Percentiles rank a stretch among this genome's conserved stretches.
Evolutionary conservation across 2,888 invertebrate species (phyloP).

Genomic region (Luffia ferchaultella): DNA sequence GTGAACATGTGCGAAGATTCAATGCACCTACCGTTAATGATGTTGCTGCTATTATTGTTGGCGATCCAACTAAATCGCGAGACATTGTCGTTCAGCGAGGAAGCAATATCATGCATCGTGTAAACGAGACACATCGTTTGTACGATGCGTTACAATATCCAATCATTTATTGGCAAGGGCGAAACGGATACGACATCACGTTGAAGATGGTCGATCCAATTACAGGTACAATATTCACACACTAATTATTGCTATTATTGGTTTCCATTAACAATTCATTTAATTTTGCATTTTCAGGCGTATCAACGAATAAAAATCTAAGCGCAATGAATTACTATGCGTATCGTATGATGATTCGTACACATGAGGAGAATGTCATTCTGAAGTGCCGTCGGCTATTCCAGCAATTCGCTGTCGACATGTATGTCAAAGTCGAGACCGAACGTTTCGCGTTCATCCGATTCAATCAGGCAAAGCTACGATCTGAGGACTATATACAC

Average conservation of each 20-base stretch:
- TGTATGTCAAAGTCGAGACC: constrained; percentile 17
- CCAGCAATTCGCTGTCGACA: constrained; percentile 11
- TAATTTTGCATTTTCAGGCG: background rate
- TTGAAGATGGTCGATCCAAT: background rate
- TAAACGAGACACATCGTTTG: constrained; percentile 21
- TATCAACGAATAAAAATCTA: background rate
- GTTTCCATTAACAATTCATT: background rate
- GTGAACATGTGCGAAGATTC: constrained; percentile 21
- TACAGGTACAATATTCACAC: background rate
- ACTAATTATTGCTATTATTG: background rate
- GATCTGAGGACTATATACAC: constrained; percentile 20
- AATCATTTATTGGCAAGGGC: constrained; percentile 3
- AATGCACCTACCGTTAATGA: constrained; percentile 22
- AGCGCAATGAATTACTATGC: background rate
- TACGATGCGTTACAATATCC: background rate
- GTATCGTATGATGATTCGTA: background rate
- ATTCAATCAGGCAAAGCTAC: constrained; percentile 17
- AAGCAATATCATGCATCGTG: constrained; percentile 19
- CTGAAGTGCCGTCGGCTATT: background rate
- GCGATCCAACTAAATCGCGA: constrained; percentile 15
- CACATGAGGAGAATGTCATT: background rate
- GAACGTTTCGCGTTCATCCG: constrained; percentile 18
- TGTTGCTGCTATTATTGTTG: constrained; percentile 16
- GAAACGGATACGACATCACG: constrained; percentile 17
- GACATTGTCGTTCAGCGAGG: constrained; percentile 26